Base-by-base conservation (phyloP, 2,888 invertebrate species). In the Drosophila mercatorum region DNA sequence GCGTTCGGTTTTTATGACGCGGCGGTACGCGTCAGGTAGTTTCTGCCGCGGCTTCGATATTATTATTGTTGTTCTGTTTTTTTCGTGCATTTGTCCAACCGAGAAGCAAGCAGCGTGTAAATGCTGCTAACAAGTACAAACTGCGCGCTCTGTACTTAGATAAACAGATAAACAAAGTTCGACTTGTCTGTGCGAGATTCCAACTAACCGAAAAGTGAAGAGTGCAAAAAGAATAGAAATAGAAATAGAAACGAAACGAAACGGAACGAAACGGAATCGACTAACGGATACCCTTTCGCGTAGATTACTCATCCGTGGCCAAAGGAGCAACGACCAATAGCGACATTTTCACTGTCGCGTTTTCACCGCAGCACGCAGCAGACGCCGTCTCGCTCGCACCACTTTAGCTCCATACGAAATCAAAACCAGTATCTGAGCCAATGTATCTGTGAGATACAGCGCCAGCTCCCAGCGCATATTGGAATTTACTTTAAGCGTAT, bases 371-470 rank as follows among this genome's bases (percentile, higher is more conserved):
- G 43, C 65, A 51, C 53, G 26, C 53, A 26, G 26, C 12, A 36
- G 55, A 63, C 49, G 57, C 63, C 61, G 47, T 70, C 58, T 59
- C 64, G 26, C 41, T 67, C 67, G 49, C 79, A 26, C 56, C 60
- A 17, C 74, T 74, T n/a, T 41, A 55, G 55, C 41, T 40, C 51
- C 4, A 69, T 68, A 86, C 89, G 72, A 83, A 73, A 80, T 77
- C 87, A 68, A 72, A 87, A 87, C 89, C 89, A 87, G 89, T 87
- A 89, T 87, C 89, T 80, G 75, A 75, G 78, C 79, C 77, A 81
- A 76, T 69, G 89, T 87, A 89, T 89, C 89, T 84, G 80, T 81
- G 87, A 89, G 82, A 89, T 89, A 87, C 83, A 73, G 74, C 78
- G 44, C 60, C 47, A 62, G 44, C 64, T 28, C 34, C 51, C 73